Percentiles rank a stretch among this genome's conserved stretches.
Conservation (phyloP, 1,140 invertebrate species). For the Leptinotarsa lineolata region DNA sequence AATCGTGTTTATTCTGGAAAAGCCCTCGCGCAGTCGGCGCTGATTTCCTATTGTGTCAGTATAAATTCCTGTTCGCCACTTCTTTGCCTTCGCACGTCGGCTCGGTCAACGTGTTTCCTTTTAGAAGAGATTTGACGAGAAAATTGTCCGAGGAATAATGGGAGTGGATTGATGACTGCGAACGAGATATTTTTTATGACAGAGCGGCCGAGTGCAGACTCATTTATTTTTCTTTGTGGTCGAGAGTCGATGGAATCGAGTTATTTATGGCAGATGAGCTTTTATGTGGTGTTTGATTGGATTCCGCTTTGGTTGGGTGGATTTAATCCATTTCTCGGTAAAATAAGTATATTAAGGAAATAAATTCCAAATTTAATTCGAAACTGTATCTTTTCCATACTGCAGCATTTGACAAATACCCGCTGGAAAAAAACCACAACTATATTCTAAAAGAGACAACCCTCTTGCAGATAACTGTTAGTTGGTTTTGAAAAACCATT, state of each 20-base stretch:
- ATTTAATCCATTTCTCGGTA: too few relatives aligned
- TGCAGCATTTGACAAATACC: too few relatives aligned
- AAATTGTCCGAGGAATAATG: not conserved
- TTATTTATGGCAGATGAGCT: constrained; percentile 10
- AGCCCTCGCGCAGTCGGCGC: constrained; percentile 22
- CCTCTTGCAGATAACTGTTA: too few relatives aligned
- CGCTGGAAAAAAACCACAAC: too few relatives aligned
- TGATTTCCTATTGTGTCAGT: constrained; percentile 39
- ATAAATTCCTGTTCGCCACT: constrained; percentile 23
- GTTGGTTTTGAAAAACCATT: too few relatives aligned
- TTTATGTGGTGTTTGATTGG: not conserved
- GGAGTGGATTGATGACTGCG: not conserved
- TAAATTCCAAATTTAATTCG: too few relatives aligned
- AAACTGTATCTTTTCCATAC: too few relatives aligned
- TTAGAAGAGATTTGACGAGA: constrained; percentile 19
- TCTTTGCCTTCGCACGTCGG: constrained; percentile 8
- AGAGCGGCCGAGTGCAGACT: not conserved
- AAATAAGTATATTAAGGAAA: too few relatives aligned
- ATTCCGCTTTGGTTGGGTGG: too few relatives aligned
- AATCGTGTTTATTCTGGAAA: constrained; percentile 35
- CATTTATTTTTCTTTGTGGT: constrained; percentile 12
- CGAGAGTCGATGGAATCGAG: not conserved
- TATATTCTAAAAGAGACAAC: too few relatives aligned
- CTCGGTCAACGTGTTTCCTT: constrained; percentile 14
- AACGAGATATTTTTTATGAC: not conserved